Percentiles rank a stretch among this genome's conserved stretches.
Evolutionary conservation across 2,888 invertebrate species (phyloP).

Genomic region (Hipparchia semele): DNA sequence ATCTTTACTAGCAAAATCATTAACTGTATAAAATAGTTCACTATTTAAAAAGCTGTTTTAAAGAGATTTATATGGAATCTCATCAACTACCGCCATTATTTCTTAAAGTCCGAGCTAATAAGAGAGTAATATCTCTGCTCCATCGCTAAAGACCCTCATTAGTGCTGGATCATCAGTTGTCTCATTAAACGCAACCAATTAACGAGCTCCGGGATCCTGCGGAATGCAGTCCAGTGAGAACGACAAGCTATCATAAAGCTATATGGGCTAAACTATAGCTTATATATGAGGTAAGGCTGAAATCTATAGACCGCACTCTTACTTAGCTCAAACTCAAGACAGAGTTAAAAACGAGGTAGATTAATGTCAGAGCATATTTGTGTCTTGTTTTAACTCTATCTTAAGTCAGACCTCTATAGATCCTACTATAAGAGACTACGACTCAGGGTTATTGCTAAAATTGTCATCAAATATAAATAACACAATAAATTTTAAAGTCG

Average conservation of each 20-base stretch:
- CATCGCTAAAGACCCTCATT: slow-evolving; percentile 61
- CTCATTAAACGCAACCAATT: slow-evolving; percentile 75
- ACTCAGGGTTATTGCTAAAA: too few species aligned
- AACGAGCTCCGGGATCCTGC: slow-evolving; percentile 51
- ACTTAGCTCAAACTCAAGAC: too few species aligned
- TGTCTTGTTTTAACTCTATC: too few species aligned
- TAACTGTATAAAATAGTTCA: neutral
- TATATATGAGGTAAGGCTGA: too few species aligned
- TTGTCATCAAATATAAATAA: too few species aligned
- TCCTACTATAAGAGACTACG: too few species aligned
- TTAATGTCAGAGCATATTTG: too few species aligned
- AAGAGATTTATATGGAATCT: neutral
- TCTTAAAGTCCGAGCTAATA: slow-evolving; percentile 40
- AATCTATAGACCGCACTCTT: too few species aligned
- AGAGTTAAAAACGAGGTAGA: too few species aligned
- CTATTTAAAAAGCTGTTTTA: neutral
- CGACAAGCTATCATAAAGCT: slow-evolving; percentile 15
- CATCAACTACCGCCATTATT: slow-evolving; percentile 2
- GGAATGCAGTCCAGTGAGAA: slow-evolving; percentile 24
- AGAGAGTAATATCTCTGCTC: slow-evolving; percentile 46
- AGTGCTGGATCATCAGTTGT: slow-evolving; percentile 70
- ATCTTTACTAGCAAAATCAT: neutral
- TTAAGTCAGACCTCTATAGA: too few species aligned
- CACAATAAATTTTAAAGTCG: too few species aligned
- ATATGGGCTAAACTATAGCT: too few species aligned